These are phyloP conservation scores for Lacerta agilis DNA, from an alignment of 2,797 vertebrate species.

Conservation along the genomic window DNA sequence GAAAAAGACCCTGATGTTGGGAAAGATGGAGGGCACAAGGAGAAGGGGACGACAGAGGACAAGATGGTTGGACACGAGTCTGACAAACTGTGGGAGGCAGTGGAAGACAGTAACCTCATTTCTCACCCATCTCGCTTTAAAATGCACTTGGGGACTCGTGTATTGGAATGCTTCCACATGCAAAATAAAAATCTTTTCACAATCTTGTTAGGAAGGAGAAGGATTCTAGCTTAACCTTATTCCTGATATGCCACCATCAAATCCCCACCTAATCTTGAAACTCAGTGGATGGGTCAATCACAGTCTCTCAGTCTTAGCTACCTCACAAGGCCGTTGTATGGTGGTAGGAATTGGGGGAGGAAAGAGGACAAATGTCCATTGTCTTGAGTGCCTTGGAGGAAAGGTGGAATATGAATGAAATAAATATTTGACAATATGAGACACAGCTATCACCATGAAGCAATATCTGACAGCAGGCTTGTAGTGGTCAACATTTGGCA, in stretches of 20 bases:
- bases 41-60: too few species aligned
- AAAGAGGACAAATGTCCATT: background rate
- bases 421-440: too few species aligned
- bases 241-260: background rate
- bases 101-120: background rate
- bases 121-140: background rate
- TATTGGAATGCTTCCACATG: background rate
- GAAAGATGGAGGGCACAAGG: too few species aligned
- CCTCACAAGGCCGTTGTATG: background rate
- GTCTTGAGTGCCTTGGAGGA: background rate
- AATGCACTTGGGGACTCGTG: background rate
- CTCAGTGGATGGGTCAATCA: background rate
- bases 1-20: too few species aligned
- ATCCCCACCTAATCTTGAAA: background rate
- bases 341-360: background rate
- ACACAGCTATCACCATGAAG: background rate
- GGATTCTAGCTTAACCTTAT: background rate
- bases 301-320: background rate
- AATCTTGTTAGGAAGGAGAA: background rate
- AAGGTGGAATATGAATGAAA: too few species aligned
- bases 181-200: background rate
- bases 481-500: background rate
- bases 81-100: too few species aligned
- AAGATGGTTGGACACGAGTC: too few species aligned
- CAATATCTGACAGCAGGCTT: background rate